Evolutionary conservation across 2,888 invertebrate species (phyloP), one percentile per base, ranked within the genome.

Genomic region (Ormia ochracea): DNA sequence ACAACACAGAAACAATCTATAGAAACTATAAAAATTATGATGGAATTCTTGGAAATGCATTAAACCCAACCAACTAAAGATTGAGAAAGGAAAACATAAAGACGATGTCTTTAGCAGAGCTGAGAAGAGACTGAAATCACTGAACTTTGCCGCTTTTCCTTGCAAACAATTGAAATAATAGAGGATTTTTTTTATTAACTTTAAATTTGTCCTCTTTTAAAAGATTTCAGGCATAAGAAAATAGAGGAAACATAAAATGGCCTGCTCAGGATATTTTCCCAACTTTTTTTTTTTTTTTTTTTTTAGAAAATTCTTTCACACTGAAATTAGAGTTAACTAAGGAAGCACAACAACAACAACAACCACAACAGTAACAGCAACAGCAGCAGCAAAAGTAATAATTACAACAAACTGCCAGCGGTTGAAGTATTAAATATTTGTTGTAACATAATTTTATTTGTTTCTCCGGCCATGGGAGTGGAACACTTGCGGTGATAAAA

Each of bases 1-100:
- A 54, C 21, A 50, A 66, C 65, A 65, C 41, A 56, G 38, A n/a
- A n/a, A 56, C 69, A 65, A n/a, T 33, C 58, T 38, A 52, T 14
- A 26, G 41, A 56, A 76, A 36, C 43, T 68, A 76, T 72, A 72
- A 76, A 80, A 80, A 76, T 63, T 56, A 72, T 73, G 72, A 72
- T 48, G 76, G 26, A 73, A 80, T 80, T 80, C 80, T 56, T 69
- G 80, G 80, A 76, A 80, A 68, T 80, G 68, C 80, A 80, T 73
- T 76, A 73, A 73, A 68, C 14, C 58, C 41, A 52, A 52, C 48
- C 41, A 36, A 65, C 23, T 38, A 26, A 52, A 45, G 45, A 78
- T 59, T 28, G 58, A 28, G 2, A 21, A 19, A 70, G 28, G 58
- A 33, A 66, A 72, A 65, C 31, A 56, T 45, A 63, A 48, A 31